These are phyloP conservation scores for Tenebrio molitor DNA, from an alignment of 1,140 invertebrate genomes.

Conservation along the genomic window DNA sequence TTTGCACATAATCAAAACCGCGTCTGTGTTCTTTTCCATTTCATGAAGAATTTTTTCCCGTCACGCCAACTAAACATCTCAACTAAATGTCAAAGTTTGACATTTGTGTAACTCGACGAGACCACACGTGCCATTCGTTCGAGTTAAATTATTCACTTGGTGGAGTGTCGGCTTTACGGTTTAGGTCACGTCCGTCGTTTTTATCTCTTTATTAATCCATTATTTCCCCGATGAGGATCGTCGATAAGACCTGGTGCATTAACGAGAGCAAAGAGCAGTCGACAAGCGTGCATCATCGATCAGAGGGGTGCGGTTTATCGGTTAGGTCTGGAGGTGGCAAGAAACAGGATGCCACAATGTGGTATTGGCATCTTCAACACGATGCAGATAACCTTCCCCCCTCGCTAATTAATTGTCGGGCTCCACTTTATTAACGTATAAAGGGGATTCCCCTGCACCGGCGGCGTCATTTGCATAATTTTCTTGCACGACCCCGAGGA, in stretches of 20 bases:
- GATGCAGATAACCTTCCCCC: slow-evolving; percentile 3
- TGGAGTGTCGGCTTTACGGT: no score
- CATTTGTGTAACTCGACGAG: no score
- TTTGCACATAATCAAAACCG: no score
- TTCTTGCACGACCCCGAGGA: slow-evolving; percentile 1
- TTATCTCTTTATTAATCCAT: slow-evolving; percentile 2
- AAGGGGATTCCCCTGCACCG: not conserved
- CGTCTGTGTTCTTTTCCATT: no score
- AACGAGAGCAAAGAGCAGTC: slow-evolving; percentile 2
- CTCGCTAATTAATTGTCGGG: slow-evolving; percentile 16
- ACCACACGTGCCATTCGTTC: no score
- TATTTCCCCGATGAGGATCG: not conserved
- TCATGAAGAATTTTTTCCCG: no score
- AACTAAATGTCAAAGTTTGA: no score
- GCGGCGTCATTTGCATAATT: slow-evolving; percentile 3
- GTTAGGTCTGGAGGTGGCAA: not conserved
- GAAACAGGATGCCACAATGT: slow-evolving; percentile 30
- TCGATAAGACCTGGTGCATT: not conserved
- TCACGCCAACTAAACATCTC: no score
- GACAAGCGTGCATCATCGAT: slow-evolving; percentile 25
- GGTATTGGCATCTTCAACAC: slow-evolving; percentile 20
- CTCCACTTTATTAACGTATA: slow-evolving; percentile 5
- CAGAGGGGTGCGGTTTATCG: slow-evolving; percentile 15
- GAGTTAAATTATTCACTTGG: no score
- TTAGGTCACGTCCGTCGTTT: no score